Percentiles rank a stretch among this genome's conserved stretches.
Conservation (phyloP, 2,888 invertebrate genomes). For the Tryphoninae sp. region DNA sequence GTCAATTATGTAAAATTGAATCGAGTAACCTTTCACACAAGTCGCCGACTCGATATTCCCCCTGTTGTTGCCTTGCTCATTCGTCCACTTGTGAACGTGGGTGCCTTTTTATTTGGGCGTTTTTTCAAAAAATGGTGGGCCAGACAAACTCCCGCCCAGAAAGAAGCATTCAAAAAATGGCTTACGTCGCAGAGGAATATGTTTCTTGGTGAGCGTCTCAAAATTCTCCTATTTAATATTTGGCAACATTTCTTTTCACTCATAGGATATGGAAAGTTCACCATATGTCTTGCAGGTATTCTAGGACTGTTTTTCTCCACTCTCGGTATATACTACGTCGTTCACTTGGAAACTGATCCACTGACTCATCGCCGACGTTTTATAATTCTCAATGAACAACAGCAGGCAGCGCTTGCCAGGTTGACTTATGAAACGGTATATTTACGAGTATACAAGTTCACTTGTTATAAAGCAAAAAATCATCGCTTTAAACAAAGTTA, state of each 20-base stretch:
- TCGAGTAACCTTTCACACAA: constrained; percentile 60
- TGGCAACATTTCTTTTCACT: background rate
- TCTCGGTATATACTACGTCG: constrained; percentile 73
- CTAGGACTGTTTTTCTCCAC: constrained; percentile 66
- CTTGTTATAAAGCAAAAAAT: background rate
- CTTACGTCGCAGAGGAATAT: constrained; percentile 57
- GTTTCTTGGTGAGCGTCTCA: constrained; percentile 62
- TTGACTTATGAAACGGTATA: constrained; percentile 76
- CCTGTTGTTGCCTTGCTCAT: constrained; percentile 74
- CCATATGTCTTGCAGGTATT: constrained; percentile 68
- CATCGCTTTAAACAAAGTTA: background rate
- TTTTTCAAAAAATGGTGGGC: constrained; percentile 81
- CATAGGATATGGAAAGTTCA: background rate
- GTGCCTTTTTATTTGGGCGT: constrained; percentile 78
- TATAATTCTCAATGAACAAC: constrained; percentile 81
- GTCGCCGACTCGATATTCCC: constrained; percentile 70
- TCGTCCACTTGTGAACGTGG: constrained; percentile 74
- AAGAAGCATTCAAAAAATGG: constrained; percentile 70
- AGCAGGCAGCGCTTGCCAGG: constrained; percentile 79
- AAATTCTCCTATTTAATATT: background rate
- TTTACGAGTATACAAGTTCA: constrained; percentile 19
- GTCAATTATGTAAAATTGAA: background rate
- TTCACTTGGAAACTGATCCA: constrained; percentile 82
- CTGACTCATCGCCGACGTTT: constrained; percentile 83
- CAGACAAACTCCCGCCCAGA: constrained; percentile 76